Base-by-base conservation (phyloP, 1,140 invertebrate genomes). In the Copidosoma floridanum region DNA sequence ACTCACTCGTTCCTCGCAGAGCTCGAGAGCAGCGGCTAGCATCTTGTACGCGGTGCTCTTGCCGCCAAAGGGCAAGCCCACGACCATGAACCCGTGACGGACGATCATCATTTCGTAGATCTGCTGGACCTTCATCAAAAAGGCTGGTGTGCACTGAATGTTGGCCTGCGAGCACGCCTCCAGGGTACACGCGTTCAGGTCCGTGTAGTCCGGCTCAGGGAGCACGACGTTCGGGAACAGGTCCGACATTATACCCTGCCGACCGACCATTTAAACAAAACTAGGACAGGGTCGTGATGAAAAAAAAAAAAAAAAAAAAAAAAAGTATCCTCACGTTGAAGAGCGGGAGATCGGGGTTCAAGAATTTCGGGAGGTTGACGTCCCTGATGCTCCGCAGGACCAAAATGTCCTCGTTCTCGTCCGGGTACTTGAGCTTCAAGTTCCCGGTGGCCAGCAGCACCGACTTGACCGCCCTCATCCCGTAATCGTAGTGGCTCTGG, bases 41-140 rank as follows among this genome's bases (percentile, higher is more conserved):
- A 90, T 85, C 67, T 87, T 83, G 68, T 93, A 94, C 8, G 87
- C 86, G 14, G 85, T 85, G 0, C 90, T 90, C 77, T 95, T 95
- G 16, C 92, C 92, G 32, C 90, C 92, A 73, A 95, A 94, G 10
- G 95, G 92, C 68, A 88, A 84, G n/a, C 95, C 95, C 3, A 97
- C 92, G 60, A 97, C 88, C 90, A 92, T 92, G 38, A 92, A 84
- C 10, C 90, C 91, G 74, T 95, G 93, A 26, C 93, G 83, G 1
- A 96, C 93, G 35, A 95, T 87, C 84, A 97, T 96, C 93, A 97
- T 97, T 80, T 97, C 94, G 75, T 95, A 97, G 16, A 97, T 85
- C 80, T 97, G 91, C 64, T 93, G 90, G 27, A 94, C 87, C 81
- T 97, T 97, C 76, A 94, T 89, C 50, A 95, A 75, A 73, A 97